phyloP scores from a whole-genome alignment of 2,797 vertebrate species.

The Sebastes itinus region DNA sequence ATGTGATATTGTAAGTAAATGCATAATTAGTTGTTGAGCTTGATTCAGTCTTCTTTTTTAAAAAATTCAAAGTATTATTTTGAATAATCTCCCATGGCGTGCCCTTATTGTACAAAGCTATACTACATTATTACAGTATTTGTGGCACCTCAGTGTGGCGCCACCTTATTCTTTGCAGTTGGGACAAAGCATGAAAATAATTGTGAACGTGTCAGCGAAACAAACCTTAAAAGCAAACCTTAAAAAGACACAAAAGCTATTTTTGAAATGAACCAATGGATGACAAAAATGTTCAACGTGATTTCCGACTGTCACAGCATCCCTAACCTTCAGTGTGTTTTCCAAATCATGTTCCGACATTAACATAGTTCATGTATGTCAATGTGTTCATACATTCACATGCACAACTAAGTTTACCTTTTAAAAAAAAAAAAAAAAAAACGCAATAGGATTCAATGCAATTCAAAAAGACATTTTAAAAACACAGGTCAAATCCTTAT shows the following conservation, averaged over 20 bases:
- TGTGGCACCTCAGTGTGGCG: conserved; percentile 59
- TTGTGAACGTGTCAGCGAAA: conserved; percentile 63
- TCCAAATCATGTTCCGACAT: conserved; percentile 36
- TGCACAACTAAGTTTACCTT: conserved; percentile 40
- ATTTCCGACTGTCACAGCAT: conserved; percentile 44
- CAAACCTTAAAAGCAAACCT: conserved; percentile 31
- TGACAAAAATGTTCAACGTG: conserved; percentile 45
- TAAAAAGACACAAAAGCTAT: conserved; percentile 18
- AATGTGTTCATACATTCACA: conserved; percentile 34
- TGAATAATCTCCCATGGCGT: conserved; percentile 60
- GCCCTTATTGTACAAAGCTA: conserved; percentile 73
- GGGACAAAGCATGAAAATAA: conserved; percentile 76
- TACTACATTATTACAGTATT: conserved; percentile 72
- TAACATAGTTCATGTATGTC: conserved; percentile 34
- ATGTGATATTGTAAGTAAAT: conserved; percentile 71
- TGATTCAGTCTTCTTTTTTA: conserved; percentile 49
- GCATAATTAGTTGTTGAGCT: conserved; percentile 72
- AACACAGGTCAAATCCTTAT: conserved; percentile 39
- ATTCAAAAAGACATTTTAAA: conserved; percentile 41
- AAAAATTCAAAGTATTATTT: conserved; percentile 60
- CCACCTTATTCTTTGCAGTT: conserved; percentile 68
- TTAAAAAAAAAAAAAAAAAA: conserved; percentile 22
- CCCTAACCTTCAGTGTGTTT: conserved; percentile 46
- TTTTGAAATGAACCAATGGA: conserved; percentile 50
- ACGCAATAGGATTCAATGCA: conserved; percentile 48